These are phyloP conservation scores for Malurus cyaneus DNA, from an alignment of 2,113 vertebrate genomes.

Conservation along the genomic window DNA sequence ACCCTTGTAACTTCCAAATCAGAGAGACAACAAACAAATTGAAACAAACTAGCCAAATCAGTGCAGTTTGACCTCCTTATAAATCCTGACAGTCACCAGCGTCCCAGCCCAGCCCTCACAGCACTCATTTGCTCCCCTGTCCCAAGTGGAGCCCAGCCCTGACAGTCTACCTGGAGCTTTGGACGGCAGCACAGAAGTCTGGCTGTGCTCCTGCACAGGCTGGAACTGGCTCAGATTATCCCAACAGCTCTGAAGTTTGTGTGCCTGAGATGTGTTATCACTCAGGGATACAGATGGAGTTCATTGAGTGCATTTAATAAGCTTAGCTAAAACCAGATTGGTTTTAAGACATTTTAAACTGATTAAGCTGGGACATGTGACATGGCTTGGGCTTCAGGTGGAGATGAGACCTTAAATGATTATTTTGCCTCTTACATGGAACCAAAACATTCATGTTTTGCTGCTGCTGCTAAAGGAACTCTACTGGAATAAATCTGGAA, in stretches of 20 bases:
- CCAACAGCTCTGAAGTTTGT: neutral
- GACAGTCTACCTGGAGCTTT: neutral
- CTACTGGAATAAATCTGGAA: neutral
- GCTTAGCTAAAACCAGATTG: neutral
- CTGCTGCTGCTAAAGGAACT: neutral
- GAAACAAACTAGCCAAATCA: rapidly evolving
- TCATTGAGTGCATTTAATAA: neutral
- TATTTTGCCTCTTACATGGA: neutral
- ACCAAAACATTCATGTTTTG: neutral
- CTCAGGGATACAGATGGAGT: neutral
- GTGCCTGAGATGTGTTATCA: neutral
- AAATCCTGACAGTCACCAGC: neutral
- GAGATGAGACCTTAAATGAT: neutral
- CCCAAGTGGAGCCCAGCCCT: neutral
- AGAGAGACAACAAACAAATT: neutral
- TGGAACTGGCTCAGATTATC: neutral
- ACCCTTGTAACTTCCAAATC: neutral
- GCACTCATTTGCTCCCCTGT: neutral
- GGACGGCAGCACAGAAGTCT: neutral
- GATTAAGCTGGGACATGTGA: neutral
- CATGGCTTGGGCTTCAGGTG: neutral
- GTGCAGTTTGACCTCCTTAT: neutral
- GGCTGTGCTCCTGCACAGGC: neutral
- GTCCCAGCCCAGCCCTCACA: neutral
- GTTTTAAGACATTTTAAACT: slow-evolving; percentile 20